A percentile compares a stretch with the other conserved stretches of the same genome.
These are phyloP conservation scores for Muscidifurax raptorellus DNA, from an alignment of 1,140 invertebrate genomes.

Conservation along the genomic window DNA sequence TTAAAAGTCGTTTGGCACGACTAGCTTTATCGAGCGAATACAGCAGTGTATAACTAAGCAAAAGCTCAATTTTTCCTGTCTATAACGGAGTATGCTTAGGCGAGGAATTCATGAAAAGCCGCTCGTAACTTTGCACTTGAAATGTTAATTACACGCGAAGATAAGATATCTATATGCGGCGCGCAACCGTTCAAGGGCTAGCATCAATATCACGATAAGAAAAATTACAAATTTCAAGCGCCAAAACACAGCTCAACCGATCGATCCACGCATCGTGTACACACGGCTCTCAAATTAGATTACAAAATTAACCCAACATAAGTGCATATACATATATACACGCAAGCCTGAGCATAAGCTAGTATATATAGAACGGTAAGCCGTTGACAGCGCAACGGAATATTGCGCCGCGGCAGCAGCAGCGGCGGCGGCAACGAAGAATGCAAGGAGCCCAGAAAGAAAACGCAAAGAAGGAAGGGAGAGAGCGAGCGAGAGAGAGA, in stretches of 20 bases:
- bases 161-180: background rate
- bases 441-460: conserved; percentile 7
- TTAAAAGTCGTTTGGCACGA: too few relatives aligned
- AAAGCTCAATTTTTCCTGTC: background rate
- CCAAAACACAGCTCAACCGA: background rate
- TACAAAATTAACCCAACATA: background rate
- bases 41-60: background rate
- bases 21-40: background rate
- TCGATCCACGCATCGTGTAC: background rate
- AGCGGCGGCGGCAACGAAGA: background rate
- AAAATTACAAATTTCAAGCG: background rate
- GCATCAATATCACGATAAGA: background rate
- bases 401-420: background rate
- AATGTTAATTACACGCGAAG: background rate
- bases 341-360: background rate
- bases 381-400: conserved; percentile 31
- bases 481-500: conserved; percentile 13
- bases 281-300: background rate
- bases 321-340: background rate
- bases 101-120: background rate
- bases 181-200: too few relatives aligned
- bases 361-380: background rate
- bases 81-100: background rate
- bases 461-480: background rate
- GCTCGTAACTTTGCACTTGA: background rate